Conservation (phyloP, 2,888 invertebrate genomes). For the Dynastes tityus region DNA sequence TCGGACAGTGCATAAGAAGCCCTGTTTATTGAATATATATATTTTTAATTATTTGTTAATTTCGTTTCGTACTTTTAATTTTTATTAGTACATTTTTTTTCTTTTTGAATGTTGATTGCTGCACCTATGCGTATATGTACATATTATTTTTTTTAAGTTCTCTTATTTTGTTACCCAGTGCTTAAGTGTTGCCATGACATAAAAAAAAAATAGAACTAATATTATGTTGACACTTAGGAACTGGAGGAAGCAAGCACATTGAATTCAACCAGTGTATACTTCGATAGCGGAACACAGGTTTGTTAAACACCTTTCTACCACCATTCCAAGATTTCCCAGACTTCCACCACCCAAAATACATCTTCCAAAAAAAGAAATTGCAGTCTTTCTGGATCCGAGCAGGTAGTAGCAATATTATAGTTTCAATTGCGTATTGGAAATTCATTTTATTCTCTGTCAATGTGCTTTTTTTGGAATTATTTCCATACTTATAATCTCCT, state of each 20-base stretch:
- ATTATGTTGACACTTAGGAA: conserved; percentile 70
- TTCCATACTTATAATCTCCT: conserved; percentile 45
- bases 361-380: conserved; percentile 41
- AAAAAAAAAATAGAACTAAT: conserved; percentile 53
- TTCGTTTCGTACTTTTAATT: not conserved
- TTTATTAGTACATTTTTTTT: conserved; percentile 1
- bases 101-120: conserved; percentile 36
- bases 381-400: conserved; percentile 34
- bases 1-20: conserved; percentile 39
- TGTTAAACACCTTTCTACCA: conserved; percentile 68
- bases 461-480: conserved; percentile 34
- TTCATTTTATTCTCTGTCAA: not conserved
- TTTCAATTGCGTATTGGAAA: conserved; percentile 16
- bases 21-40: not conserved
- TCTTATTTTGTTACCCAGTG: conserved; percentile 60
- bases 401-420: conserved; percentile 36
- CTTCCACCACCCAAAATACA: conserved; percentile 16
- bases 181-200: conserved; percentile 66
- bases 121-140: conserved; percentile 43
- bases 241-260: conserved; percentile 69
- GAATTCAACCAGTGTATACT: conserved; percentile 68
- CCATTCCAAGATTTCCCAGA: conserved; percentile 47
- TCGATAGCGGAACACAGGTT: conserved; percentile 70
- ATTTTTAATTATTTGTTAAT: not conserved
- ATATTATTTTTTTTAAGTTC: conserved; percentile 40